These are phyloP conservation scores for Phaethon lepturus DNA, from an alignment of 2,113 vertebrate species.

Conservation along the genomic window DNA sequence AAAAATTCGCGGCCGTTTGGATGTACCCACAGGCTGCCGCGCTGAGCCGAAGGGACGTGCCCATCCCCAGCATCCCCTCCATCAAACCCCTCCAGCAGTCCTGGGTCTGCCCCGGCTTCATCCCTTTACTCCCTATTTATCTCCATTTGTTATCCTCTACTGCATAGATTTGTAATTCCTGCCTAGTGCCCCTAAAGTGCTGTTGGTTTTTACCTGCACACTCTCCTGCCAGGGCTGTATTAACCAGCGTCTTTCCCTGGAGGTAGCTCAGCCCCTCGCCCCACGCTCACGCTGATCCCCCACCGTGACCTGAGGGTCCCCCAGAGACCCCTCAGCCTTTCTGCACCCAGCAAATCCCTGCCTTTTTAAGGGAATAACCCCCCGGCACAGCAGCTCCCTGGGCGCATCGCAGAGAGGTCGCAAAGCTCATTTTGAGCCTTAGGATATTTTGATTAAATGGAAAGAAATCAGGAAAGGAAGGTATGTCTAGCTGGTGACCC, in stretches of 20 bases:
- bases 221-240: background rate
- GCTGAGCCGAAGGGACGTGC: background rate
- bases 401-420: background rate
- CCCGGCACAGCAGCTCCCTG: background rate
- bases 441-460: background rate
- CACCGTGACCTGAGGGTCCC: background rate
- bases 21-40: background rate
- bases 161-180: background rate
- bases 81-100: background rate
- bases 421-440: background rate
- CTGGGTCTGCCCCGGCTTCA: background rate
- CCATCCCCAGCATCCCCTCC: no score
- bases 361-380: background rate
- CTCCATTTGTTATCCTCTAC: background rate
- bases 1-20: rapidly evolving
- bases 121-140: background rate
- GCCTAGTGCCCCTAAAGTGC: background rate
- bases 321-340: background rate
- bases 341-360: background rate
- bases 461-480: background rate
- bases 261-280: background rate
- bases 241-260: background rate
- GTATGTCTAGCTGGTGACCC: background rate
- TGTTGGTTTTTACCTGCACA: background rate
- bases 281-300: rapidly evolving